Base-by-base conservation (phyloP, 2,797 vertebrate genomes). In the Propithecus perrieri region DNA sequence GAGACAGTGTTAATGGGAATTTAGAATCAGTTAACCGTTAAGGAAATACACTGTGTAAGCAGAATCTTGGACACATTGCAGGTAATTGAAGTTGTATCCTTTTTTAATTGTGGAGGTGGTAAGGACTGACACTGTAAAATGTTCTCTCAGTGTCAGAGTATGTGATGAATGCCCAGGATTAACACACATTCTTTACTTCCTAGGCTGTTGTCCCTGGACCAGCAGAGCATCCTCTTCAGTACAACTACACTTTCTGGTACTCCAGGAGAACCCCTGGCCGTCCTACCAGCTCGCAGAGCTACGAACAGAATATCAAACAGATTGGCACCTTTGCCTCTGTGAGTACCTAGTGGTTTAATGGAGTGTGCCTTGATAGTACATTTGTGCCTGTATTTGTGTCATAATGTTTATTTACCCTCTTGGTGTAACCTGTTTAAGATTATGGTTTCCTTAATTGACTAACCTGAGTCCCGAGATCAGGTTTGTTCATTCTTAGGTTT, bases 161-260 rank as follows among this genome's bases (percentile, higher is more conserved):
- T 20, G 11, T 92, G 71, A 61, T 59, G 87, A 76, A 48, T 1
- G 2, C 1, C 0, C 15, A 6, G n/a, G 38, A 46, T 41, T 98
- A 96, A 98, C 15, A 10, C 84, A 1, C 12, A 11, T 85, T 97
- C 85, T 98, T 26, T 95, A 10, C 95, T 93, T 65, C 33, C 24
- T 96, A 99, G 99, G 98, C 98, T 93, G 98, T 99, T 92, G 99
- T 99, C 35, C 99, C 99, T 5, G 99, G 99, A 81, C 99, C 99
- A 0, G 98, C 99, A 35, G 99, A 99, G 94, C 99, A 99, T 87
- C 99, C 99, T 15, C 86, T 99, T 97, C 99, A 99, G 98, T 99
- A 99, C 89, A 99, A 99, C 97, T 99, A 99, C 76, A 99, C 99
- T n/a, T 99, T 99, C 91, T 99, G 99, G 99, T 99, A 99, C 98